Evolutionary conservation across 2,797 vertebrate genomes (phyloP), one percentile per base, ranked within the genome.

Genomic region (Cetoscarus ocellatus): DNA sequence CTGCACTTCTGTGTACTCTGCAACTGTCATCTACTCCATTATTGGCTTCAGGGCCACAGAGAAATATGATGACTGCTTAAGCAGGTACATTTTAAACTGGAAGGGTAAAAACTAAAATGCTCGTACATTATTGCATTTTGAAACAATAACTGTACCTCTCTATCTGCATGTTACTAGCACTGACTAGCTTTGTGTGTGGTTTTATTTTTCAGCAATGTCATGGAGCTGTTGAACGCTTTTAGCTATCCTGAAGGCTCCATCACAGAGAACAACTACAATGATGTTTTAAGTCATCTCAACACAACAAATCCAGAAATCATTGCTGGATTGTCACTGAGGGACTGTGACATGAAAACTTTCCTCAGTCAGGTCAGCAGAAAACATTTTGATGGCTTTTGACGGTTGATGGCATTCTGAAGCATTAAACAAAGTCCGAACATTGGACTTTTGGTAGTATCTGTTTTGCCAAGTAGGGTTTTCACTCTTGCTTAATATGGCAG

Each of bases 1-100:
- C 47, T 94, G 95, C 90, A 99, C 97, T 0, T 99, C 97, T 0
- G 77, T 99, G 63, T 98, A 95, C 1, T 93, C 97, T 0, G 97
- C 98, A 18, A 98, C 95, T 0, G 97, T 99, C 11, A 94, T 99
- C 72, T 99, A 99, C 59, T 96, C 97, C 72, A 96, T 99, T 91
- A 98, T 99, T 1, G 97, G 98, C 64, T 99, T 99, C 91, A 95
- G 97, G 5, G 97, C 97, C 69, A 98, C 94, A 0, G 81, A 96
- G 67, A 96, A 91, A 54, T 98, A 76, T 0, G 97, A 99, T 0
- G 92, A 93, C 61, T 99, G 97, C 64, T 79, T 96, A 14, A 81
- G 38, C 60, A 67, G 34, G 98, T 98, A 89, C 88, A 94, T 89
- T 53, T 70, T 7, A 59, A 43, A 61, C 9, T 14, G 1, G 6